Evolutionary conservation across 2,797 vertebrate genomes (phyloP).

Genomic region (Falco naumanni): DNA sequence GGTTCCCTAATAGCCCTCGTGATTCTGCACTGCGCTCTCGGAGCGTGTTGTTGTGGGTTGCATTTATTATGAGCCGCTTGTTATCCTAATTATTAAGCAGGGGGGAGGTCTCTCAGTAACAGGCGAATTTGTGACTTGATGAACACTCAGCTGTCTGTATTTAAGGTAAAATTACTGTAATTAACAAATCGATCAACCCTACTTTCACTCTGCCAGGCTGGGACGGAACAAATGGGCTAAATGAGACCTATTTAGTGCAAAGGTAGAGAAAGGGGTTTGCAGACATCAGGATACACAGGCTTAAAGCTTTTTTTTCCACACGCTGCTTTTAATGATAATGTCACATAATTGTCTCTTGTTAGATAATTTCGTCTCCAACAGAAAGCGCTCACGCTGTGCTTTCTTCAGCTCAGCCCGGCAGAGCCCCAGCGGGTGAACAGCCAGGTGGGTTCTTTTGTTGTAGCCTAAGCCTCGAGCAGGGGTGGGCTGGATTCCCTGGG

Average conservation of each 20-base stretch:
- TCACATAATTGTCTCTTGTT: conserved; percentile 29
- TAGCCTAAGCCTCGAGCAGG: rapidly evolving
- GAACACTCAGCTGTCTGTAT: conserved; percentile 77
- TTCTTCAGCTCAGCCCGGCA: not conserved
- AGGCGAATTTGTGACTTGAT: conserved; percentile 72
- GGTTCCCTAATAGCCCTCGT: conserved; percentile 63
- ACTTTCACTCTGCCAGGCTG: conserved; percentile 61
- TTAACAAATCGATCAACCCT: conserved; percentile 78
- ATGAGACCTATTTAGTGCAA: conserved; percentile 48
- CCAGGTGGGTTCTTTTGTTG: not conserved
- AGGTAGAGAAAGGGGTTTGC: not conserved
- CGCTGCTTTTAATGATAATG: conserved; percentile 12
- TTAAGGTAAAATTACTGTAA: conserved; percentile 85
- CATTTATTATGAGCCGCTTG: conserved; percentile 75
- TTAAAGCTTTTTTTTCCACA: not conserved
- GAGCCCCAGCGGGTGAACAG: not conserved
- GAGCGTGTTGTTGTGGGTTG: conserved; percentile 51
- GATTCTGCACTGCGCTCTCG: not conserved
- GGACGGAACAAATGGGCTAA: conserved; percentile 68
- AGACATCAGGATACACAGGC: not conserved
- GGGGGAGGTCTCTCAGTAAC: conserved; percentile 72
- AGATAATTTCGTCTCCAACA: conserved; percentile 10
- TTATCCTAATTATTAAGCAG: conserved; percentile 76
- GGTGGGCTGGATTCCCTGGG: not conserved
- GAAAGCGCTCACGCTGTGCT: not conserved